phyloP scores from a whole-genome alignment of 2,113 vertebrate species.

The Rhinolophus sinicus region DNA sequence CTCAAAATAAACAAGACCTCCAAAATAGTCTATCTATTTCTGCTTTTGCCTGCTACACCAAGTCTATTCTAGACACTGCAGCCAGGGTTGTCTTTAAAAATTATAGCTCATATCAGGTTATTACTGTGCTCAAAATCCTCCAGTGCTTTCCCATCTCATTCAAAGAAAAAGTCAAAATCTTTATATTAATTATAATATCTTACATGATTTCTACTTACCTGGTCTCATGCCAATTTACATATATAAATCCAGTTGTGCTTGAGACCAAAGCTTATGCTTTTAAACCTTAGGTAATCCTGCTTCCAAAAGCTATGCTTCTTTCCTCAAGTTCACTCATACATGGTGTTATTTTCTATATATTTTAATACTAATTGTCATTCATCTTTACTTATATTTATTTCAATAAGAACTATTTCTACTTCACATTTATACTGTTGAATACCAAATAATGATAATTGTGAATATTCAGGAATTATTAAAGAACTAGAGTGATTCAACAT shows the following conservation, averaged over 20 bases:
- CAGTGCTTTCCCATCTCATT: background rate
- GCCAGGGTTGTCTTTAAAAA: background rate
- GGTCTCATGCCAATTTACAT: background rate
- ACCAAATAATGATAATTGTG: background rate
- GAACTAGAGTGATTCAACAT: background rate
- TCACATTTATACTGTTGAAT: background rate
- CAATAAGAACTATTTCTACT: background rate
- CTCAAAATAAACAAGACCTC: background rate
- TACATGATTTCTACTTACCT: background rate
- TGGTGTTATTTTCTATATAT: background rate
- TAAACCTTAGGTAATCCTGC: background rate
- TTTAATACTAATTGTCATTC: background rate
- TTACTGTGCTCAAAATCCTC: background rate
- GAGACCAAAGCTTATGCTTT: background rate
- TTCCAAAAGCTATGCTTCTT: background rate
- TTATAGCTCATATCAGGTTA: background rate
- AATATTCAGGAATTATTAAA: background rate
- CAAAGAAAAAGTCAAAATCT: background rate
- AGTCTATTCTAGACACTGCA: background rate
- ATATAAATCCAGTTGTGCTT: background rate
- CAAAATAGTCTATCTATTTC: background rate
- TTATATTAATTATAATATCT: background rate
- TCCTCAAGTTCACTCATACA: background rate
- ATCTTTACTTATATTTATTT: background rate
- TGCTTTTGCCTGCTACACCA: background rate